Evolutionary conservation across 2,888 invertebrate genomes (phyloP).

Genomic region (Masnerella sp.): DNA sequence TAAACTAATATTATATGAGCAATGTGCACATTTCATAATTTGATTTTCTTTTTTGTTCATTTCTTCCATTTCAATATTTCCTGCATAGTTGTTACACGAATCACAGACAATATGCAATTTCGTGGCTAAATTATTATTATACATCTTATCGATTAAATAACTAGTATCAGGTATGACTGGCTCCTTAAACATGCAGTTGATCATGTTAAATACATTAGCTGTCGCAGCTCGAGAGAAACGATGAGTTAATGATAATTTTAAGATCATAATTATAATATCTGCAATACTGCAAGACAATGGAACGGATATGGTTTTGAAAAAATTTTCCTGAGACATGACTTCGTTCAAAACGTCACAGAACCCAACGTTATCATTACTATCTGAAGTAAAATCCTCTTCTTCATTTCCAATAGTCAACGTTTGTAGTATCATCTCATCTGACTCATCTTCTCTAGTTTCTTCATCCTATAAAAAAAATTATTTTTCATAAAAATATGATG

Average conservation of each 20-base stretch:
- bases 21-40: not conserved
- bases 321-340: not conserved
- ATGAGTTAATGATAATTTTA: not conserved
- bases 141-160: constrained; percentile 1
- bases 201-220: constrained; percentile 1
- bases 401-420: too few species aligned
- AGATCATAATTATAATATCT: constrained; percentile 7
- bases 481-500: too few species aligned
- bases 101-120: not conserved
- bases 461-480: too few species aligned
- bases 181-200: constrained; percentile 7
- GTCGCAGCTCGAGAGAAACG: not conserved
- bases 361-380: too few species aligned
- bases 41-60: not conserved
- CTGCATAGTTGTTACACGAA: not conserved
- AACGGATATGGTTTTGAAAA: not conserved
- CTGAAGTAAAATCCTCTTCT: too few species aligned
- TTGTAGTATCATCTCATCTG: too few species aligned
- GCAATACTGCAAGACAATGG: not conserved
- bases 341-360: not conserved
- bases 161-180: constrained; percentile 9
- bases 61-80: constrained; percentile 1
- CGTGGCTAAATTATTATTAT: not conserved
- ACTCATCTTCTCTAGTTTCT: too few species aligned
- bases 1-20: not conserved